Base-by-base conservation (phyloP, 2,888 invertebrate species). In the Nezara viridula region DNA sequence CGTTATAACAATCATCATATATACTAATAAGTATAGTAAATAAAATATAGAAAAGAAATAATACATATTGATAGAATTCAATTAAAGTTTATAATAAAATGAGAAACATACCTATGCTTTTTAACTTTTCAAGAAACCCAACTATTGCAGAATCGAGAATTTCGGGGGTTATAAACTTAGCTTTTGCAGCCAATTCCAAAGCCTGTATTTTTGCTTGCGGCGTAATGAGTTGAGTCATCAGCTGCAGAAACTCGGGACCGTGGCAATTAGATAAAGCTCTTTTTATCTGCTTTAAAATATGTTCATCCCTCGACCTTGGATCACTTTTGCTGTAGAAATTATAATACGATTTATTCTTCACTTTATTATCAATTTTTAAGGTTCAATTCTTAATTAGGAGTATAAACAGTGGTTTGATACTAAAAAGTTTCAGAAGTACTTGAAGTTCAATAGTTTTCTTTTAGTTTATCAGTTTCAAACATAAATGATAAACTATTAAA, bases 251-350 rank as follows among this genome's bases (percentile, higher is more conserved):
- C 92, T 95, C 95, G 9, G 93, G 93, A 66, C 93, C 93, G 44
- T 93, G 92, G 24, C 94, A 93, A 73, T 94, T 94, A 92, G 95
- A 95, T 27, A 97, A 92, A 90, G 94, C 94, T 73, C 95, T 95
- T 90, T 96, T 95, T 47, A 97, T 93, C 91, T 97, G 96, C 92
- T 97, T 96, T 90, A 98, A 94, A 85, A 98, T 94, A 93, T 98
- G 98, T 89, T 98, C 94, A 93, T 98, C 98, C 91, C 97, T 95
- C 0, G 98, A 96, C 91, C 96, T 95, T 91, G 96, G 96, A 90
- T 97, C 98, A 93, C 97, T 97, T 92, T 96, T 98, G 92, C 96
- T 97, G 91, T 47, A 92, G 91, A 89, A 90, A 89, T 47, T 88
- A 90, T 32, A 40, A 66, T 87, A 32, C 52, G 7, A 37, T 32